Evolutionary conservation across 2,888 invertebrate species (phyloP).

Genomic region (Nephrotoma guestfalica): DNA sequence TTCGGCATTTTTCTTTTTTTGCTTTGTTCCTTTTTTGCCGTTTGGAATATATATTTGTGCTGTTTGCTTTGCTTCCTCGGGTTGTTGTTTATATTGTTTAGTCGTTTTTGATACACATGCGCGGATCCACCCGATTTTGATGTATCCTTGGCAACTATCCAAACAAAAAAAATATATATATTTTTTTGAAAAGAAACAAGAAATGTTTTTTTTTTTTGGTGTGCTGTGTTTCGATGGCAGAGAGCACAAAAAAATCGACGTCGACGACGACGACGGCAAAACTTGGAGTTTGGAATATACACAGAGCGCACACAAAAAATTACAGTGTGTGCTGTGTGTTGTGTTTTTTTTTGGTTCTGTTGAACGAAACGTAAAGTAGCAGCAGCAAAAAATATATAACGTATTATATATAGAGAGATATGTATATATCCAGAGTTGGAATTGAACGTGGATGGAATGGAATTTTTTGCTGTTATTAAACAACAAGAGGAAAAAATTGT

Average conservation of each 20-base stretch:
- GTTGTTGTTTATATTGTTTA: slow-evolving; percentile 1
- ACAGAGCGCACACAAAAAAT: slow-evolving; percentile 2
- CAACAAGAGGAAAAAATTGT: slow-evolving; percentile 1
- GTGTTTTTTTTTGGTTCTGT: neutral
- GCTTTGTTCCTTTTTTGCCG: neutral
- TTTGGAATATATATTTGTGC: neutral
- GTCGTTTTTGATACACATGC: slow-evolving; percentile 9
- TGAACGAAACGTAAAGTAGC: neutral
- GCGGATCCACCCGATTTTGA: slow-evolving; percentile 10
- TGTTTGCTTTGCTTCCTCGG: neutral
- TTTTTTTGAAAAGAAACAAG: neutral
- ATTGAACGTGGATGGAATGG: slow-evolving; percentile 6
- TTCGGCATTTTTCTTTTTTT: neutral
- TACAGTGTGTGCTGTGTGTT: neutral
- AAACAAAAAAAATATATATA: slow-evolving; percentile 5
- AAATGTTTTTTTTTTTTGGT: slow-evolving; percentile 2
- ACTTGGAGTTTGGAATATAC: neutral
- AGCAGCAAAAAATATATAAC: neutral
- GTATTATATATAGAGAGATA: neutral
- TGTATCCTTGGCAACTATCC: slow-evolving; percentile 12
- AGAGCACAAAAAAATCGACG: neutral
- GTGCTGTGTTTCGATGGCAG: neutral
- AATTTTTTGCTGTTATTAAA: neutral
- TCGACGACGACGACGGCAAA: neutral
- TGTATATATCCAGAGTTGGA: neutral